Percentiles rank a stretch among this genome's conserved stretches.
Conservation (phyloP, 1,140 invertebrate genomes). For the roundworm (Caenorhabditis elegans) region WBcel235 BX284604.4:12012001-12012500, state of each 20-base stretch:
- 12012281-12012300: neutral
- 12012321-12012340: neutral
- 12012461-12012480: neutral
- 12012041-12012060: neutral
- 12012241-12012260: neutral
- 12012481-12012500: constrained; percentile 25
- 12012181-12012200: neutral
- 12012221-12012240: neutral
- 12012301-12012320: neutral
- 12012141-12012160: no score
- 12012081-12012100: no score
- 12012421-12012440: constrained; percentile 29
- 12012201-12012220: neutral
- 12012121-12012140: no score
- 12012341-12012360: no score
- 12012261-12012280: constrained; percentile 4
- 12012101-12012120: no score
- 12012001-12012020: neutral
- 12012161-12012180: no score
- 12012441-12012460: neutral
- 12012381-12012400: neutral
- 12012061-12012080: no score
- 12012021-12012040: neutral
- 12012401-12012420: constrained; percentile 27
- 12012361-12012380: neutral